Base-by-base conservation (phyloP, 2,797 vertebrate species). In the Macrochelys suwanniensis region DNA sequence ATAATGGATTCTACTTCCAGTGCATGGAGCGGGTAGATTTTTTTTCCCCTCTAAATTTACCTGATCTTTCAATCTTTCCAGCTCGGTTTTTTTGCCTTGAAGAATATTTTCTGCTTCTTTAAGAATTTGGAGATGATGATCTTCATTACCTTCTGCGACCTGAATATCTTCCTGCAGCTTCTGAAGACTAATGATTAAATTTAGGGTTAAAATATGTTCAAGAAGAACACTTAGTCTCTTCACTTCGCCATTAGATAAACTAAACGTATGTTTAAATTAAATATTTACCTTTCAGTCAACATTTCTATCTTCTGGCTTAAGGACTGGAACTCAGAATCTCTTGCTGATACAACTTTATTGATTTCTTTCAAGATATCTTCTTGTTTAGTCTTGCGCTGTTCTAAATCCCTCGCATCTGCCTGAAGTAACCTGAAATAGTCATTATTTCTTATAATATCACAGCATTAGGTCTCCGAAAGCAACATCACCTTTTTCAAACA, bases 281-380 rank as follows among this genome's bases (percentile, higher is more conserved):
- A n/a, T 37, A 93, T 96, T 96, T 96, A 98, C 99, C 98, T 98
- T 92, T 98, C 98, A 1, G 97, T 98, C 84, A 98, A 95, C 80
- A 96, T 97, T 89, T 98, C 97, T 85, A 98, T 98, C 93, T 98
- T 98, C 96, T 97, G 94, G 93, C 93, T 98, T 84, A 99, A 92
- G 0, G 97, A 97, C 84, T 98, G 98, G 95, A 98, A 98, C 93
- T 98, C 98, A 4, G 97, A 96, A 81, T 98, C 98, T 97, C 96
- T 98, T 83, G 96, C 92, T 56, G 97, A 96, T 88, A 99, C 94
- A 59, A 97, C 96, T 96, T 97, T 95, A 94, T 97, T 97, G 87
- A 98, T 98, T 89, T 98, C 98, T 84, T 98, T 98, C 96, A 99
- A 91, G 87, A 98, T 42, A 47, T 92, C 96, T 97, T 99, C 98